These are phyloP conservation scores for Mythimna impura DNA, from an alignment of 2,888 invertebrate species.

Conservation along the genomic window DNA sequence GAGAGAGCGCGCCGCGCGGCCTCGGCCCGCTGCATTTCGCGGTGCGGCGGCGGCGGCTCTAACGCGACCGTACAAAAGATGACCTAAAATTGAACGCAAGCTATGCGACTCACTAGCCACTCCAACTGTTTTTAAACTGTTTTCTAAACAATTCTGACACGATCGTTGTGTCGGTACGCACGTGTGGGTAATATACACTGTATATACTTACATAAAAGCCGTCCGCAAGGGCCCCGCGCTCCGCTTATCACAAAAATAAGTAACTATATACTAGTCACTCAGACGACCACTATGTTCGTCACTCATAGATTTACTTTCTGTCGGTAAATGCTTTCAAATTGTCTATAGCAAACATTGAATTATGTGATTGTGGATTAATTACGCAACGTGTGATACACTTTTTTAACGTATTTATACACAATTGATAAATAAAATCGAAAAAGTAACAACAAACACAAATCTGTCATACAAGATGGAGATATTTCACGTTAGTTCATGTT, in stretches of 20 bases:
- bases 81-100: slow-evolving; percentile 89
- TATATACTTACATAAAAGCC: slow-evolving; percentile 87
- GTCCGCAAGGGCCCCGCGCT: slow-evolving; percentile 87
- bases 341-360: slow-evolving; percentile 69
- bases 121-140: slow-evolving; percentile 80
- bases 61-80: slow-evolving; percentile 88
- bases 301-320: slow-evolving; percentile 82
- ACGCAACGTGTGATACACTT: slow-evolving; percentile 75
- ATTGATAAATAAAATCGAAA: slow-evolving; percentile 83
- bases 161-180: slow-evolving; percentile 74
- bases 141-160: slow-evolving; percentile 85
- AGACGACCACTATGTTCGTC: slow-evolving; percentile 86
- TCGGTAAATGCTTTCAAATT: slow-evolving; percentile 68
- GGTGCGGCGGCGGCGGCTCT: slow-evolving; percentile 84
- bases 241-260: slow-evolving; percentile 91
- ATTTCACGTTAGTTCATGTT: slow-evolving; percentile 89
- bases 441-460: slow-evolving; percentile 91
- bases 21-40: slow-evolving; percentile 89
- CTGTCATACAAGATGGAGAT: slow-evolving; percentile 92
- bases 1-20: slow-evolving; percentile 86
- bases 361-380: slow-evolving; percentile 65
- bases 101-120: slow-evolving; percentile 77
- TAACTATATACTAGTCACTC: slow-evolving; percentile 90
- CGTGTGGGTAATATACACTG: slow-evolving; percentile 74
- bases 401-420: slow-evolving; percentile 78